These are phyloP conservation scores for Drosophila helvetica DNA, from an alignment of 2,888 invertebrate genomes.

Conservation along the genomic window DNA sequence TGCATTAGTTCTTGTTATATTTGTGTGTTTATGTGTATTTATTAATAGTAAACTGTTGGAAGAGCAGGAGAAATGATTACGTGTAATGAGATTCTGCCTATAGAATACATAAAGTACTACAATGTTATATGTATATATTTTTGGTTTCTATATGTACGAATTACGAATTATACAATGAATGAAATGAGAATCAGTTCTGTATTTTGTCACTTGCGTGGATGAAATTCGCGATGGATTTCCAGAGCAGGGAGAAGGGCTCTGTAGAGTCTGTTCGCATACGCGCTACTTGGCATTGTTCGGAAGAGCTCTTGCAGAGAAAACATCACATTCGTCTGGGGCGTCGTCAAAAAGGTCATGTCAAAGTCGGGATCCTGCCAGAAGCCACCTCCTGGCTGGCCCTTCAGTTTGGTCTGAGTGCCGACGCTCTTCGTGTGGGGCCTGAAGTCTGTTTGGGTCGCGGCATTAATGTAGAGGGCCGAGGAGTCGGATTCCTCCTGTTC, in stretches of 20 bases:
- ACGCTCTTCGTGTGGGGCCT: constrained; percentile 8
- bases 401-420: constrained; percentile 29
- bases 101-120: background rate
- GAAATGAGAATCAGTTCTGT: background rate
- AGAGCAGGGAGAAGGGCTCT: constrained; percentile 32
- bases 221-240: constrained; percentile 20
- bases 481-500: constrained; percentile 9
- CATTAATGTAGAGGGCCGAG: constrained; percentile 41
- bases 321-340: constrained; percentile 51
- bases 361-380: constrained; percentile 51
- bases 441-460: constrained; percentile 43
- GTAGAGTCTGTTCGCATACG: constrained; percentile 40
- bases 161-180: constrained; percentile 13
- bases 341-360: constrained; percentile 29
- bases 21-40: constrained; percentile 36
- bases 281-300: constrained; percentile 13
- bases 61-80: background rate
- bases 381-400: background rate
- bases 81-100: background rate
- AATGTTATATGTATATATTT: background rate
- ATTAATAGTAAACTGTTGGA: constrained; percentile 26
- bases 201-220: constrained; percentile 7
- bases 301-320: constrained; percentile 47
- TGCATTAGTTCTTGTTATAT: constrained; percentile 20
- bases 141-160: background rate